A percentile compares a stretch with the other conserved stretches of the same genome.
phyloP scores from a whole-genome alignment of 2,113 vertebrate species.

The Nycticebus coucang region DNA sequence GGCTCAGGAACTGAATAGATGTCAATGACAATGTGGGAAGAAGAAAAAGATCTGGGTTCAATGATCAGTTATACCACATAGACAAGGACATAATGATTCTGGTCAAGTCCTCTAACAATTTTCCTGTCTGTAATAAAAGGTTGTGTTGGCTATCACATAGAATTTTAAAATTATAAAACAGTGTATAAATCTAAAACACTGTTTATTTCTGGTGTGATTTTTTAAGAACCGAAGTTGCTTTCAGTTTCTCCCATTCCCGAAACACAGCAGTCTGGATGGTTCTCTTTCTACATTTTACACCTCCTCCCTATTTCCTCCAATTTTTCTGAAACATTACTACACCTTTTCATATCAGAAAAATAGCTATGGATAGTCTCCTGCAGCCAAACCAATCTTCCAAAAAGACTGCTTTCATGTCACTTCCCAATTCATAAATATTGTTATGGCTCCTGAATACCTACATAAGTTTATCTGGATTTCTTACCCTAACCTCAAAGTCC shows the following conservation, averaged over 20 bases:
- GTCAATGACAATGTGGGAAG: neutral
- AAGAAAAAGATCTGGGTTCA: neutral
- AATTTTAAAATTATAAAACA: neutral
- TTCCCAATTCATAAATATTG: neutral
- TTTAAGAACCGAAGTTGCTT: neutral
- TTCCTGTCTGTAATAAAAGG: neutral
- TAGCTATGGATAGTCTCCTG: neutral
- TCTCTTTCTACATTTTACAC: neutral
- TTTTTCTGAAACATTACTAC: neutral
- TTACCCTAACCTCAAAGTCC: neutral
- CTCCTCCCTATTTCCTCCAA: neutral
- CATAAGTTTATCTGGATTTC: neutral
- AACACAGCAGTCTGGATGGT: neutral
- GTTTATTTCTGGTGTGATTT: neutral
- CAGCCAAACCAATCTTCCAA: constrained; percentile 15
- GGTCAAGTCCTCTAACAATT: neutral
- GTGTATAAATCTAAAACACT: neutral
- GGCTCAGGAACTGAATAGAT: neutral
- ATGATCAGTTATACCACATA: neutral
- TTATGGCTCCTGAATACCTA: neutral
- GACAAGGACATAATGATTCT: neutral
- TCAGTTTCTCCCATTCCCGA: neutral
- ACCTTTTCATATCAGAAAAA: constrained; percentile 25
- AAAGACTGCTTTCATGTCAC: neutral
- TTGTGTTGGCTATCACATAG: neutral